phyloP scores from a whole-genome alignment of 53 echinoderm and acorn worm species.

The Luidia sarsii region DNA sequence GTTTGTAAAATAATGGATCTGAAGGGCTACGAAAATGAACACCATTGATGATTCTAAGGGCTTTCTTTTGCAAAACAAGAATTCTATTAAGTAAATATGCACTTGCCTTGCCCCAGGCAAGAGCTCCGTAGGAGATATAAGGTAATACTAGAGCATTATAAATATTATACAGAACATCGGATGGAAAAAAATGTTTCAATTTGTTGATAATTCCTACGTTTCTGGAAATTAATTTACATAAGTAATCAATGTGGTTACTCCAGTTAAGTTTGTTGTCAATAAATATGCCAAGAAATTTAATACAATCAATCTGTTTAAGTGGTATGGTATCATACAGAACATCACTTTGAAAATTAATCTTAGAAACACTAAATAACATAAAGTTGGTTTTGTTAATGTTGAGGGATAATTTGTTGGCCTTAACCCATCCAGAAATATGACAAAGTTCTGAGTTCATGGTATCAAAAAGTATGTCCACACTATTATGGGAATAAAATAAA shows the following conservation, averaged over 20 bases:
- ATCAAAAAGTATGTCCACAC: neutral
- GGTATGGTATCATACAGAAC: no score
- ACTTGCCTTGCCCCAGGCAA: conserved; percentile 20
- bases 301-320: conserved; percentile 8
- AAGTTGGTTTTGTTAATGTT: conserved; percentile 12
- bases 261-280: no score
- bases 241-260: no score
- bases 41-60: no score
- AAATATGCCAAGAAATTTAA: no score
- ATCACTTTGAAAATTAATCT: conserved; percentile 30
- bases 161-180: neutral
- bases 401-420: no score
- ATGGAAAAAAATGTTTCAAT: conserved; percentile 29
- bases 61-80: conserved; percentile 13
- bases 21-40: no score
- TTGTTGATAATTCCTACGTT: conserved; percentile 40
- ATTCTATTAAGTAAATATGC: conserved; percentile 6
- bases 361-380: conserved; percentile 23
- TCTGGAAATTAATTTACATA: no score
- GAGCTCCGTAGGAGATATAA: conserved; percentile 13
- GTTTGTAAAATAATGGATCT: conserved; percentile 15
- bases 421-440: neutral
- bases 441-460: neutral
- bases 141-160: conserved; percentile 6
- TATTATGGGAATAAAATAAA: neutral